Percentiles rank a stretch among this genome's conserved stretches.
Conservation (phyloP, 2,888 invertebrate species). For the Sericinus montela region DNA sequence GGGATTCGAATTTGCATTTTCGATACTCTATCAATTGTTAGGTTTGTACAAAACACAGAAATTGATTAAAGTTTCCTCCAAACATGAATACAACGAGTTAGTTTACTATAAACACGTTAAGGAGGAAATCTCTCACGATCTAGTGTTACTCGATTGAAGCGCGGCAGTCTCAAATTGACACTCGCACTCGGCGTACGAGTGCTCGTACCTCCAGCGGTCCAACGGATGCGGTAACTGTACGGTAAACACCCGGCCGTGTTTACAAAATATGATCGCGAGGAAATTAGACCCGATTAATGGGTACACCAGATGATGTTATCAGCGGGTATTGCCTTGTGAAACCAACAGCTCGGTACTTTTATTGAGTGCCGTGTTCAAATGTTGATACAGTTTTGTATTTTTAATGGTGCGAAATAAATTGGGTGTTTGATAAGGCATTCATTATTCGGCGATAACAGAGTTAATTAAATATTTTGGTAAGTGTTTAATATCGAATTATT, state of each 20-base stretch:
- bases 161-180: conserved; percentile 26
- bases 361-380: not conserved
- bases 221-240: not conserved
- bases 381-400: not conserved
- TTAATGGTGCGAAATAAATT: conserved; percentile 1
- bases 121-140: not conserved
- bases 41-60: too few species aligned
- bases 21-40: too few species aligned
- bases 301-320: not conserved
- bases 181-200: conserved; percentile 21
- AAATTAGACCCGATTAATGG: conserved; percentile 2
- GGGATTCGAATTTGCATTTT: too few species aligned
- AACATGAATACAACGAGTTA: too few species aligned
- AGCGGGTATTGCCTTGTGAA: not conserved
- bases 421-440: conserved; percentile 1
- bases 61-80: too few species aligned
- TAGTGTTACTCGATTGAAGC: conserved; percentile 5
- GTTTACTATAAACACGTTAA: too few species aligned
- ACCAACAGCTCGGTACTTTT: too few species aligned
- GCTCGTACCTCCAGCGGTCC: not conserved
- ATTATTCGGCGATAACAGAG: conserved; percentile 4
- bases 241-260: conserved; percentile 14
- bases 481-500: not conserved
- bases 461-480: conserved; percentile 2
- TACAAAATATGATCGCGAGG: conserved; percentile 16